Percentiles rank a stretch among this genome's conserved stretches.
Conservation (phyloP, 2,888 invertebrate genomes). For the Troides helena region DNA sequence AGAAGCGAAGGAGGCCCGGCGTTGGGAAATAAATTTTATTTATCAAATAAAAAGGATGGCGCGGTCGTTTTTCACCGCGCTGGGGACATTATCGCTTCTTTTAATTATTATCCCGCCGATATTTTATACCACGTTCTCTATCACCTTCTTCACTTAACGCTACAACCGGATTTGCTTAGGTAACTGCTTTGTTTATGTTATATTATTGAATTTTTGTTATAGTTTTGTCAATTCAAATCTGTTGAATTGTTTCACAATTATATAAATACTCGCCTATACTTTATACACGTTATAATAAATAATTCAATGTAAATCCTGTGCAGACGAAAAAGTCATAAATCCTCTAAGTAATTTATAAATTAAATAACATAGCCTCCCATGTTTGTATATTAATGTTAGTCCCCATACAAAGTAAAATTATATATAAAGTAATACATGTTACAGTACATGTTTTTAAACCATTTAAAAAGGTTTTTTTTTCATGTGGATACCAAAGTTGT, state of each 20-base stretch:
- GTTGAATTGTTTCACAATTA: neutral
- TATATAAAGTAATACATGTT: neutral
- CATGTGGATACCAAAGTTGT: neutral
- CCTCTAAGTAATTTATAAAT: too few species aligned
- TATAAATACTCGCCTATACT: neutral
- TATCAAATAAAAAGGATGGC: slow-evolving; percentile 80
- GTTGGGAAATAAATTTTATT: slow-evolving; percentile 77
- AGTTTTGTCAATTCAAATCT: neutral
- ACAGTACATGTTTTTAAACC: neutral
- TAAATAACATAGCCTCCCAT: neutral
- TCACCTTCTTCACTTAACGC: slow-evolving; percentile 12
- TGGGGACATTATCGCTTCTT: slow-evolving; percentile 78
- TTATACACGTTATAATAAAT: neutral
- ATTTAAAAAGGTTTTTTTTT: neutral
- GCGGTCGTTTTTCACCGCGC: slow-evolving; percentile 75
- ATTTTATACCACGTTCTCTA: slow-evolving; percentile 62
- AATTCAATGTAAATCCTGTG: too few species aligned
- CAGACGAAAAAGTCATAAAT: too few species aligned
- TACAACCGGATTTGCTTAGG: slow-evolving; percentile 5
- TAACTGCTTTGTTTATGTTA: neutral
- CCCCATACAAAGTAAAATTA: neutral
- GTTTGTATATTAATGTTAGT: neutral
- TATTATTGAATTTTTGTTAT: neutral
- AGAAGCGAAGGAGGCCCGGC: slow-evolving; percentile 54
- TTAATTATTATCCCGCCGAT: slow-evolving; percentile 79